Percentiles rank a stretch among this genome's conserved stretches.
phyloP scores from a whole-genome alignment of 2,888 invertebrate genomes.

The Diplazon laetatorius region DNA sequence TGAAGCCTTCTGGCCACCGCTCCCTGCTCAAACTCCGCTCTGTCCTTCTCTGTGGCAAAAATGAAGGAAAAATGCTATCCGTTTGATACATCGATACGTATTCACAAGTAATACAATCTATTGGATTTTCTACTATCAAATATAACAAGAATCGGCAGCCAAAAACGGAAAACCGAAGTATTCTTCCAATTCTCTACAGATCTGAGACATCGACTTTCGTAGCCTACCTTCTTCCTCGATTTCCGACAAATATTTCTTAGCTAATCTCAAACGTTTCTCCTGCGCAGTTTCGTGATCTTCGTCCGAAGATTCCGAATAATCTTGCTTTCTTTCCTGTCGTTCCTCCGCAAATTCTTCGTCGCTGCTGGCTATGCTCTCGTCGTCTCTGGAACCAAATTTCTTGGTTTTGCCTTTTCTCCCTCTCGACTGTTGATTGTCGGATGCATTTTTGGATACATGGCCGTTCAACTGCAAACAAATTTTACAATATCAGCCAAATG shows the following conservation, averaged over 20 bases:
- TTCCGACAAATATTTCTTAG: conserved; percentile 94
- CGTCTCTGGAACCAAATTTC: conserved; percentile 67
- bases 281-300: conserved; percentile 92
- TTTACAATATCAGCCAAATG: too few species aligned
- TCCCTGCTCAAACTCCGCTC: conserved; percentile 86
- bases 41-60: conserved; percentile 85
- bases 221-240: conserved; percentile 89
- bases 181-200: neutral
- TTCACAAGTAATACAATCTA: too few species aligned
- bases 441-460: conserved; percentile 46
- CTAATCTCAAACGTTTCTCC: conserved; percentile 94
- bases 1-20: conserved; percentile 90
- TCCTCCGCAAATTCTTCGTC: conserved; percentile 80
- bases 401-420: conserved; percentile 65
- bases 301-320: conserved; percentile 80
- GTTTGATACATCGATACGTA: too few species aligned
- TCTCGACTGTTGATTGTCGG: conserved; percentile 67
- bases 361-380: conserved; percentile 79
- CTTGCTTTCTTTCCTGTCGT: conserved; percentile 69
- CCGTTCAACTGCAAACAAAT: conserved; percentile 66
- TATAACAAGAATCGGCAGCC: too few species aligned
- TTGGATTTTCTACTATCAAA: too few species aligned
- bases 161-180: too few species aligned
- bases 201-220: neutral
- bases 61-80: neutral